phyloP scores from a whole-genome alignment of 2,888 invertebrate genomes.

The Harpagoxenus sublaevis region DNA sequence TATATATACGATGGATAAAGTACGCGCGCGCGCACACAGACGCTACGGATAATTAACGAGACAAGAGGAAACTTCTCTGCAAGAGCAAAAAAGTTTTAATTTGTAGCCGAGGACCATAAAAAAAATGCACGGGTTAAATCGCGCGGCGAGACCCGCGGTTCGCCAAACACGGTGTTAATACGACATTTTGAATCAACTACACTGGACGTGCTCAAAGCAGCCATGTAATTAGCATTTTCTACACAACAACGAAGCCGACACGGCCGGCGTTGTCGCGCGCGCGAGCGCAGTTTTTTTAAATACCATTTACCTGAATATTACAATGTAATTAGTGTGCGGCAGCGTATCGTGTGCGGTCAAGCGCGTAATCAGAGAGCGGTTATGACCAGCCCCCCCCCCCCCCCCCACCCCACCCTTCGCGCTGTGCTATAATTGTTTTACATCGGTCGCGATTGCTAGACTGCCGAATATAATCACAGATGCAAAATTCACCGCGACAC shows the following conservation, averaged over 20 bases:
- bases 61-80: background rate
- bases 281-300: constrained; percentile 12
- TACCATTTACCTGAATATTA: constrained; percentile 37
- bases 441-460: background rate
- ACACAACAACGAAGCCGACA: background rate
- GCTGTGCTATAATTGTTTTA: constrained; percentile 34
- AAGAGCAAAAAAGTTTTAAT: background rate
- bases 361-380: constrained; percentile 37
- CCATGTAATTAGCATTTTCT: constrained; percentile 26
- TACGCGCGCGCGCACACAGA: constrained; percentile 15
- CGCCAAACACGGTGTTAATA: constrained; percentile 24
- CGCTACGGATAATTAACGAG: constrained; percentile 29
- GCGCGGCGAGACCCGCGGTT: constrained; percentile 5
- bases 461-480: constrained; percentile 20
- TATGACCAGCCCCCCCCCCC: background rate
- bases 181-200: constrained; percentile 21
- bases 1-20: background rate
- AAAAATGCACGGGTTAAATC: constrained; percentile 15
- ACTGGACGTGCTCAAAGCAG: background rate
- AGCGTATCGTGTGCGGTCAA: constrained; percentile 9
- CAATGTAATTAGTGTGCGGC: constrained; percentile 39
- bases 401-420: background rate
- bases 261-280: background rate
- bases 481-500: constrained; percentile 26
- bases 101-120: background rate